Percentiles rank a stretch among this genome's conserved stretches.
phyloP scores from a whole-genome alignment of 2,797 vertebrate genomes.

The Carduelis carduelis region DNA sequence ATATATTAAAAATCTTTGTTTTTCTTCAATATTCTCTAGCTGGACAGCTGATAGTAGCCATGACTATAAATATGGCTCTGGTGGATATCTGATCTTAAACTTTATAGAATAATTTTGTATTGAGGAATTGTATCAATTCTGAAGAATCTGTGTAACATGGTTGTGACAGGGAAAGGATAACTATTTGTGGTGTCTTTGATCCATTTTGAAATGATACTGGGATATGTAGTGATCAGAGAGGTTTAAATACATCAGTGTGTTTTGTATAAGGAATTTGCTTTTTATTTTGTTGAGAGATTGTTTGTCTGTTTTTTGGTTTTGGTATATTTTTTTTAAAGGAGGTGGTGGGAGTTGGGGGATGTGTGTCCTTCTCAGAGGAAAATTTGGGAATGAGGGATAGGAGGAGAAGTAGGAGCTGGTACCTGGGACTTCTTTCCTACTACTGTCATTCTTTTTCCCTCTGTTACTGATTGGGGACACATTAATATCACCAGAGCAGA shows the following conservation, averaged over 20 bases:
- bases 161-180: constrained; percentile 47
- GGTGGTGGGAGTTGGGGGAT: accelerated
- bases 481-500: not conserved
- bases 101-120: constrained; percentile 75
- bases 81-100: constrained; percentile 82
- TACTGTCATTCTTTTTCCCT: not conserved
- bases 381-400: not conserved
- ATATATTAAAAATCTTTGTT: constrained; percentile 80
- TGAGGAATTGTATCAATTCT: constrained; percentile 55
- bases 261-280: not conserved
- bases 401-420: not conserved
- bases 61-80: constrained; percentile 79
- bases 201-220: constrained; percentile 40
- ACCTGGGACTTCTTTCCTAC: not conserved
- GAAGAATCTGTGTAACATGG: constrained; percentile 50
- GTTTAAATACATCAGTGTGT: not conserved
- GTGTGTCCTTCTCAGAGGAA: not conserved
- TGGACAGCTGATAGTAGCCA: constrained; percentile 84
- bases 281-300: not conserved
- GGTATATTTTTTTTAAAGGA: not conserved
- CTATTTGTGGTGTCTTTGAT: constrained; percentile 28
- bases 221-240: not conserved
- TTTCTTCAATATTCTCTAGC: constrained; percentile 78
- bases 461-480: not conserved
- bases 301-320: not conserved